A percentile compares a stretch with the other conserved stretches of the same genome.
Evolutionary conservation across 2,888 invertebrate genomes (phyloP).

Genomic region (Thysanoteuthis rhombus): DNA sequence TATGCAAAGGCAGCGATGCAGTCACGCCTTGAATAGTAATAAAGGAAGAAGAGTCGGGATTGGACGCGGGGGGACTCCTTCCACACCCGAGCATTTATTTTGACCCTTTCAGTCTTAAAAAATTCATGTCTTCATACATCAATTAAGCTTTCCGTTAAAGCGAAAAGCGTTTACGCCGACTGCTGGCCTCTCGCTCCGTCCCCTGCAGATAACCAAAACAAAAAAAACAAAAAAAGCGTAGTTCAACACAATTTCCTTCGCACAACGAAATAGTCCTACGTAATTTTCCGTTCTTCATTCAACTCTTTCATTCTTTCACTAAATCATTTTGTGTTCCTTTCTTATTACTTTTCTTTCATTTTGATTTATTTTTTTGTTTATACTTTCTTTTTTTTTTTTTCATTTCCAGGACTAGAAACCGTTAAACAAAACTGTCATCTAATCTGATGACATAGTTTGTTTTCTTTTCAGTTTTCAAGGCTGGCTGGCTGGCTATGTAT

Average conservation of each 20-base stretch:
- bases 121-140: conserved; percentile 12
- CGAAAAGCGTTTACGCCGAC: not conserved
- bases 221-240: too few relatives aligned
- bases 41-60: not conserved
- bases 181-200: not conserved
- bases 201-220: not conserved
- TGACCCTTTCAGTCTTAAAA: not conserved
- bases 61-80: not conserved
- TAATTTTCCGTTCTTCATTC: not conserved
- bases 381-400: not conserved
- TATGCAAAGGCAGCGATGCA: not conserved
- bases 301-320: not conserved
- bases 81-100: not conserved
- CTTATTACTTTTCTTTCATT: not conserved
- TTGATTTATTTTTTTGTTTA: not conserved
- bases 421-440: too few relatives aligned
- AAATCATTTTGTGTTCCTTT: not conserved
- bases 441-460: too few relatives aligned
- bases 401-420: too few relatives aligned
- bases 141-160: not conserved
- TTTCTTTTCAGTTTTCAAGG: too few relatives aligned
- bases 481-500: too few relatives aligned
- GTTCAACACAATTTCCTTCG: not conserved
- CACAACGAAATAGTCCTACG: not conserved
- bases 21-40: not conserved